phyloP scores from a whole-genome alignment of 2,888 invertebrate species.

The Mycalesis mineus region DNA sequence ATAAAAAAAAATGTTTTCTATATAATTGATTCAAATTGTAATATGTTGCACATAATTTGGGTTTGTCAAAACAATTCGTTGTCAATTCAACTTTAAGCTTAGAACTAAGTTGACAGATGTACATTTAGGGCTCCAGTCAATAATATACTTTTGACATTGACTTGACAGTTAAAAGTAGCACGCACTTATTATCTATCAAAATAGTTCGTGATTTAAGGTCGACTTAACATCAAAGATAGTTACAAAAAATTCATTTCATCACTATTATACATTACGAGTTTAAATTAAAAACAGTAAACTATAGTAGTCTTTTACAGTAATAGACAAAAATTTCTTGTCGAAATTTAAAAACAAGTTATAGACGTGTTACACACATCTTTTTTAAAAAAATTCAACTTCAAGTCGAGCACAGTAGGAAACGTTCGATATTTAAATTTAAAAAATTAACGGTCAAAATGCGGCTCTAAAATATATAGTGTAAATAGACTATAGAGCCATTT shows the following conservation, averaged over 20 bases:
- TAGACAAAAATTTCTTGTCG: slow-evolving; percentile 13
- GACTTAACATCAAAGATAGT: not conserved
- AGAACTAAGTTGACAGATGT: not conserved
- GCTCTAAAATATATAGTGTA: no score
- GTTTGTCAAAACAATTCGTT: slow-evolving; percentile 14
- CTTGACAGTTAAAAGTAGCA: not conserved
- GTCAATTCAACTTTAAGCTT: slow-evolving; percentile 3
- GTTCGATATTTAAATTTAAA: slow-evolving; percentile 14
- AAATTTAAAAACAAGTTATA: slow-evolving; percentile 2
- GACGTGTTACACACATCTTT: slow-evolving; percentile 8
- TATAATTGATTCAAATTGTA: slow-evolving; percentile 2
- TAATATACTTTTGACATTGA: no score
- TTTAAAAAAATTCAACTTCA: not conserved
- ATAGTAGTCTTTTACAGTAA: slow-evolving; percentile 11
- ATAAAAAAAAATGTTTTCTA: not conserved
- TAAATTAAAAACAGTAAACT: slow-evolving; percentile 5
- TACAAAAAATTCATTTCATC: slow-evolving; percentile 13
- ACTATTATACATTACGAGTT: slow-evolving; percentile 5
- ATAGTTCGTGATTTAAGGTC: not conserved
- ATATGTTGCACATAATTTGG: slow-evolving; percentile 16
- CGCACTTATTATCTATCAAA: not conserved
- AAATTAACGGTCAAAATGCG: no score
- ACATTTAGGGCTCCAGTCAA: not conserved
- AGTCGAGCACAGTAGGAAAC: slow-evolving; percentile 14
- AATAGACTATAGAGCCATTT: no score